Base-by-base conservation (phyloP, 1,140 invertebrate genomes). In the Lepidurus apus region DNA sequence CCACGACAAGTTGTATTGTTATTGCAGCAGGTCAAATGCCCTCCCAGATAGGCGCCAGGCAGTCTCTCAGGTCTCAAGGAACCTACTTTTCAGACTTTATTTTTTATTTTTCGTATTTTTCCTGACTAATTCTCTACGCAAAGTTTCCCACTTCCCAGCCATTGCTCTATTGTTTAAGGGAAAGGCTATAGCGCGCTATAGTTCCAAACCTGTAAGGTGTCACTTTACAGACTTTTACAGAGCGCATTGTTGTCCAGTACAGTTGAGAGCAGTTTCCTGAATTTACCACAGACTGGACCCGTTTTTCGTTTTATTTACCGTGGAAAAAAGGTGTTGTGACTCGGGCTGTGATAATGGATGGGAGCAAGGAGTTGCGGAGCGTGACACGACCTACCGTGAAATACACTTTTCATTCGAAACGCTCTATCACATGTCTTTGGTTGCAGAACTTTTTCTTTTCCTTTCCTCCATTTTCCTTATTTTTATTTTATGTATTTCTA, bases 21-120 rank as follows among this genome's bases (percentile, higher is more conserved):
- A 65, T 65, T 65, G 53, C 53, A 65, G 53, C 53, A 65, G 53
- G 53, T 65, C 53, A 65, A 65, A 65, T 65, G 53, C 53, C 53
- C 13, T 65, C 53, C 53, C 53, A 65, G 53, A 21, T 65, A 65
- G 53, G 53, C 53, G 53, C 53, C 53, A 65, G 21, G 53, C 53
- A 65, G 53, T 65, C 53, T 65, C 53, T 7, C 53, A 65, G 53
- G 7, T 34, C 53, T 65, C 53, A 65, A 65, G 53, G 53, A 9
- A 65, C 53, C 21, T 11, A 65, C 53, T 17, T 21, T 34, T 4
- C 1, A 1, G 26, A 26, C 4, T 34, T 34, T 34, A 3, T 34
- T 34, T 34, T 4, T 34, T 34, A 34, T 34, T 34, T 34, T 34
- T 1, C 26, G 1, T 34, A 65, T 21, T 65, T 65, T 9, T 21